A percentile compares a stretch with the other conserved stretches of the same genome.
Conservation (phyloP, 2,888 invertebrate genomes). For the Entomobrya multifasciata region DNA sequence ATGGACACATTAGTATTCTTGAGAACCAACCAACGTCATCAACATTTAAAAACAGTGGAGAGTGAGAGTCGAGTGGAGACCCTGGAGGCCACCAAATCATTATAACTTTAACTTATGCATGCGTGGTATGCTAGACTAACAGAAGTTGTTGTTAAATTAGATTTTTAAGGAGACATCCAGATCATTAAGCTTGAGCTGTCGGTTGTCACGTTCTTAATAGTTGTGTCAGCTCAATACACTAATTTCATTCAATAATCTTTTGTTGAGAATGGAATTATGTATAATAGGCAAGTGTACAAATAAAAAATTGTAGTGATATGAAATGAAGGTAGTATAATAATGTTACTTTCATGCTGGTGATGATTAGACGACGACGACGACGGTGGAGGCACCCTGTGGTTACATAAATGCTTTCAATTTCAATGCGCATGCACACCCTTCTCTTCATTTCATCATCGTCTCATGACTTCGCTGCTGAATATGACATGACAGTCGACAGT, state of each 20-base stretch:
- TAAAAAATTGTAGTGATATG: neutral
- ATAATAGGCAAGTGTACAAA: too few species aligned
- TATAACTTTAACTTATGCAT: neutral
- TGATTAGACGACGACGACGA: too few species aligned
- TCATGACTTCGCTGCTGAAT: too few species aligned
- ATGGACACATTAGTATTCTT: conserved; percentile 9
- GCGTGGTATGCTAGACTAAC: neutral
- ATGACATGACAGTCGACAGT: neutral
- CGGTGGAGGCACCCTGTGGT: conserved; percentile 38
- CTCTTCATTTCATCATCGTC: neutral
- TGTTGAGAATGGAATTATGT: too few species aligned
- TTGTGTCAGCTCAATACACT: conserved; percentile 51
- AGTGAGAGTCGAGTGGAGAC: neutral
- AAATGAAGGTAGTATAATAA: neutral
- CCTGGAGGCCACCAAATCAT: conserved; percentile 20
- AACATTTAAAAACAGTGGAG: neutral
- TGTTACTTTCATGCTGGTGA: neutral
- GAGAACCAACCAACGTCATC: neutral
- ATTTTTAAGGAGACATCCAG: conserved; percentile 46
- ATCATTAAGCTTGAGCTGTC: conserved; percentile 53
- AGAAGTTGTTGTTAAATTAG: neutral
- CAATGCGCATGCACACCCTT: conserved; percentile 37
- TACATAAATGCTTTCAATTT: conserved; percentile 28
- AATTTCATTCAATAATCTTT: conserved; percentile 59
- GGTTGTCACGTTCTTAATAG: conserved; percentile 64